phyloP scores from a whole-genome alignment of 2,113 vertebrate species.

The Spea multiplicata region DNA sequence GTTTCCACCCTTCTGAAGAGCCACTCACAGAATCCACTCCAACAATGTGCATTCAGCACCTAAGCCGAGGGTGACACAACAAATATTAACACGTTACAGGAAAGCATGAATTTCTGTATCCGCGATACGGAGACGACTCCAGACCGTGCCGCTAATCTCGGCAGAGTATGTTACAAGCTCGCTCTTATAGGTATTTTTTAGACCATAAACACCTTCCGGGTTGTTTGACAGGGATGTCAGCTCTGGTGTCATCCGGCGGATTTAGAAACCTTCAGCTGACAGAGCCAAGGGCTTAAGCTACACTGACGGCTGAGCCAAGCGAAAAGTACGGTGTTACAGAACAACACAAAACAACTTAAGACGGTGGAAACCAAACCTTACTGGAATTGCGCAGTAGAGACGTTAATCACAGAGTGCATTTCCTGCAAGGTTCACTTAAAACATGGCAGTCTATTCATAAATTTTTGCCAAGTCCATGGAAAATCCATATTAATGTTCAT shows the following conservation, averaged over 20 bases:
- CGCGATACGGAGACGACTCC: constrained; percentile 49
- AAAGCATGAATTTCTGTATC: background rate
- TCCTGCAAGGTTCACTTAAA: too few species aligned
- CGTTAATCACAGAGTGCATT: too few species aligned
- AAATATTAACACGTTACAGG: background rate
- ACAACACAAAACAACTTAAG: too few species aligned
- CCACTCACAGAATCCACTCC: background rate
- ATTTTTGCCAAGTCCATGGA: too few species aligned
- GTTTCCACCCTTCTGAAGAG: background rate
- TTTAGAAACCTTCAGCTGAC: constrained; percentile 53
- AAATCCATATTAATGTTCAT: too few species aligned
- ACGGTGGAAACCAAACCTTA: too few species aligned
- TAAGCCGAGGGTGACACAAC: background rate
- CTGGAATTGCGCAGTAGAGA: too few species aligned
- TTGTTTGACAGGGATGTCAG: constrained; percentile 46
- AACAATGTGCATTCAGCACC: background rate
- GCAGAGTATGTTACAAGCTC: constrained; percentile 33
- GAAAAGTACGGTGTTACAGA: too few species aligned
- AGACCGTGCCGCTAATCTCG: constrained; percentile 55
- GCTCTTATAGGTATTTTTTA: constrained; percentile 46
- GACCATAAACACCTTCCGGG: constrained; percentile 48
- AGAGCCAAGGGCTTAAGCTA: constrained; percentile 33
- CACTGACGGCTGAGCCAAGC: background rate
- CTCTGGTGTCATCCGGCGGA: constrained; percentile 45
- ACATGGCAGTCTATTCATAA: too few species aligned